Evolutionary conservation across 2,113 vertebrate genomes (phyloP).

Genomic region (Sphyrna mokarran): DNA sequence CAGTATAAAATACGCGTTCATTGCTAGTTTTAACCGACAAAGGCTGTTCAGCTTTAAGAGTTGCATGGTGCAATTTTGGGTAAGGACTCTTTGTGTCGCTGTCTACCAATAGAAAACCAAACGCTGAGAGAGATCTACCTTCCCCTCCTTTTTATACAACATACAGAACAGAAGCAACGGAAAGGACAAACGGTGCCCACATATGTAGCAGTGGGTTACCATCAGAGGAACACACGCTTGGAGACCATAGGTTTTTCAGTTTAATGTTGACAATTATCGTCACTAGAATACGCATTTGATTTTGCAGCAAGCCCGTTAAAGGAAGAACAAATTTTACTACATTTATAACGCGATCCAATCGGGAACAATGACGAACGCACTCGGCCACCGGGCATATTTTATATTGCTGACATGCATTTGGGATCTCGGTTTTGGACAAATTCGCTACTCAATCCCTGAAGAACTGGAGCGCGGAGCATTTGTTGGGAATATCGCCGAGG

Average conservation of each 20-base stretch:
- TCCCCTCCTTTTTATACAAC: not conserved
- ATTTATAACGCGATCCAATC: not conserved
- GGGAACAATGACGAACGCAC: not conserved
- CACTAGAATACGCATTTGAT: not conserved
- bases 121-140: not conserved
- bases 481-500: conserved; percentile 47
- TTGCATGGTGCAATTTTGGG: not conserved
- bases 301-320: not conserved
- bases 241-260: not conserved
- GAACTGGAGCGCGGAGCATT: conserved; percentile 44
- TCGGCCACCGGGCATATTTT: conserved; percentile 22
- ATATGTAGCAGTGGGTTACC: not conserved
- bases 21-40: not conserved
- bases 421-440: conserved; percentile 39
- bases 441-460: conserved; percentile 46
- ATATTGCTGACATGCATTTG: not conserved
- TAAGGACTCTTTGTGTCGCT: not conserved
- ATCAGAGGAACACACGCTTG: not conserved
- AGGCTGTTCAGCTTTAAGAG: not conserved
- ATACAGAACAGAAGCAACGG: not conserved
- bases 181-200: too few species aligned
- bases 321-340: not conserved
- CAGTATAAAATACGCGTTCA: not conserved
- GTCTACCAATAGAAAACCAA: not conserved
- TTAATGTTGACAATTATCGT: not conserved